Conservation (phyloP, 2,888 invertebrate species). For the Lithosia quadra region DNA sequence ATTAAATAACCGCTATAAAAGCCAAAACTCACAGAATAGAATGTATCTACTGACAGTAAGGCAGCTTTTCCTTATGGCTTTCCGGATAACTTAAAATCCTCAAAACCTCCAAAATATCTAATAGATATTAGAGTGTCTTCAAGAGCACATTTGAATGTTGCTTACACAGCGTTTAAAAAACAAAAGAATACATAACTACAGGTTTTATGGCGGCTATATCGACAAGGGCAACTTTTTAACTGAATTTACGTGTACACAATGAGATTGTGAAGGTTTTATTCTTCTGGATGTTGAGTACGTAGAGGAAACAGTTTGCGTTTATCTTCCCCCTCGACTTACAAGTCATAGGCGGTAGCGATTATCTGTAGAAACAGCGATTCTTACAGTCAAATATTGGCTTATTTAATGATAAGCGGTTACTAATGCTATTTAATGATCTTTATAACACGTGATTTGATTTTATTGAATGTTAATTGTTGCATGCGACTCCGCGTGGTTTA, state of each 20-base stretch:
- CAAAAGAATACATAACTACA: constrained; percentile 4
- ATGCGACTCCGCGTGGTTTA: too few relatives aligned
- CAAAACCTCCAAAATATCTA: too few relatives aligned
- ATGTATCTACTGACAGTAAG: too few relatives aligned
- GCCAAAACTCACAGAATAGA: too few relatives aligned
- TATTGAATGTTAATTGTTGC: too few relatives aligned
- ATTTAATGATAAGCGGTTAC: neutral
- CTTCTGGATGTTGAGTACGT: constrained; percentile 79
- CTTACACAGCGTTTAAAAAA: constrained; percentile 15
- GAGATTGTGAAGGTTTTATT: constrained; percentile 76
- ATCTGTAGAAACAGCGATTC: too few relatives aligned
- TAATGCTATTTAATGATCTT: neutral
- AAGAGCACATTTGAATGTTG: constrained; percentile 13
- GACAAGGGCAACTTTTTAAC: constrained; percentile 54
- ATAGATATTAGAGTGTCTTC: neutral
- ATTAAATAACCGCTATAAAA: too few relatives aligned
- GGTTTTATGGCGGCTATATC: constrained; percentile 22
- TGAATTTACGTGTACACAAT: constrained; percentile 65
- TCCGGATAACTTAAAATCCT: too few relatives aligned
- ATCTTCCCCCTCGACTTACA: constrained; percentile 58
- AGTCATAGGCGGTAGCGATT: constrained; percentile 43
- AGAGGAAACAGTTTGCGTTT: constrained; percentile 76
- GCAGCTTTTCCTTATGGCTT: too few relatives aligned
- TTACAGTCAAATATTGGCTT: neutral
- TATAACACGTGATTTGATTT: too few relatives aligned